Conservation (phyloP, 2,113 vertebrate genomes). For the Isichthys henryi region DNA sequence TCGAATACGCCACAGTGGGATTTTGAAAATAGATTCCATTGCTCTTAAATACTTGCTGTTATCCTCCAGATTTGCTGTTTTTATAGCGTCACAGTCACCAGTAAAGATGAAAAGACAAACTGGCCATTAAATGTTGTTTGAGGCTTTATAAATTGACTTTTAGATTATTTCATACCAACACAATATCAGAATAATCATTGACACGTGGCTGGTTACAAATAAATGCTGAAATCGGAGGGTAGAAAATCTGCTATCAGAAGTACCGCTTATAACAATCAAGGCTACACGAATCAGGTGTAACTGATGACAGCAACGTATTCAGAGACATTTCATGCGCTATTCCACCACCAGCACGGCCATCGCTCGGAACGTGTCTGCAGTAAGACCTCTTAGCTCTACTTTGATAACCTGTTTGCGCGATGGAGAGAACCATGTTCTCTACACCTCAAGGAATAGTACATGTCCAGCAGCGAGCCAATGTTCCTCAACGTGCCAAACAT, state of each 20-base stretch:
- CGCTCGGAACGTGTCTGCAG: constrained; percentile 44
- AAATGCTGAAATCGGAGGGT: constrained; percentile 32
- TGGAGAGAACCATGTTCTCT: constrained; percentile 42
- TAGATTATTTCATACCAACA: not conserved
- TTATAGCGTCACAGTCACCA: not conserved
- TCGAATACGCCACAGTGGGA: not conserved
- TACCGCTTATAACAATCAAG: not conserved
- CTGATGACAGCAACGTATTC: constrained; percentile 52
- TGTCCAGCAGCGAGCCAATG: not conserved
- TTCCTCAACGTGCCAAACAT: not conserved
- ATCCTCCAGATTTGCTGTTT: not conserved
- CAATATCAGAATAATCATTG: not conserved
- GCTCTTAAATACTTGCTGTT: not conserved
- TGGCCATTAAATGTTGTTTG: not conserved
- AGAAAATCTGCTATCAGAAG: not conserved
- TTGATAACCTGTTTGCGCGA: constrained; percentile 52
- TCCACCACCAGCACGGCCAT: constrained; percentile 38
- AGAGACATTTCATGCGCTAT: constrained; percentile 51
- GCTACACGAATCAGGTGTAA: not conserved
- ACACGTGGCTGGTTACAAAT: constrained; percentile 38
- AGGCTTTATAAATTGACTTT: not conserved
- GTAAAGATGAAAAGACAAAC: not conserved
- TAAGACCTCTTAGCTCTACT: constrained; percentile 41
- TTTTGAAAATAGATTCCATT: not conserved
- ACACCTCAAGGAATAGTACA: not conserved